Conservation (phyloP, 92 coral and sea anemone species). For the Plumapathes pennacea region DNA sequence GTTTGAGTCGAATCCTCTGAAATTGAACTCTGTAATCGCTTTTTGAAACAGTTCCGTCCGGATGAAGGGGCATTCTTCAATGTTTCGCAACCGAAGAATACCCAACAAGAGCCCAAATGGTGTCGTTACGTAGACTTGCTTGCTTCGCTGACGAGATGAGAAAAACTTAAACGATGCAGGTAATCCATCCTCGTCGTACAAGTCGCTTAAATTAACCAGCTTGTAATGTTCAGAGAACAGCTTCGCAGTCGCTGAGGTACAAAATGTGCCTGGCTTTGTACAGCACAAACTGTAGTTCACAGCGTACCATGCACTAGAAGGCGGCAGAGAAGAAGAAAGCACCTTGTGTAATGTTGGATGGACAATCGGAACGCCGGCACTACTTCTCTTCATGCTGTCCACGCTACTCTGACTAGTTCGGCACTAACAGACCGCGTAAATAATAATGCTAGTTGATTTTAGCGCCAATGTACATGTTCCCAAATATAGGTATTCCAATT, state of each 20-base stretch:
- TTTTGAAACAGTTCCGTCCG: background rate
- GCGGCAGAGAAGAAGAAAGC: background rate
- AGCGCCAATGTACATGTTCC: too few species aligned
- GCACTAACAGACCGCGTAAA: too few species aligned
- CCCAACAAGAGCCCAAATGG: conserved; percentile 17
- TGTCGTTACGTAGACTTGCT: conserved; percentile 12
- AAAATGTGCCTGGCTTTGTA: conserved; percentile 12
- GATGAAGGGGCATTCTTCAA: conserved; percentile 10
- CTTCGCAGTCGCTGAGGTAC: conserved; percentile 13
- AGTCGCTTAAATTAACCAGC: conserved; percentile 1
- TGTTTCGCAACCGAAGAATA: conserved; percentile 11
- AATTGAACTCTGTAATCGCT: background rate
- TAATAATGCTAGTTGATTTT: too few species aligned
- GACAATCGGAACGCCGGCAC: conserved; percentile 6
- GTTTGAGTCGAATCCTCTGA: conserved; percentile 6
- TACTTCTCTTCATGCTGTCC: conserved; percentile 5
- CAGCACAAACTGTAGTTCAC: conserved; percentile 12
- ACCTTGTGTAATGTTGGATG: conserved; percentile 7
- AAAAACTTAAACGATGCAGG: conserved; percentile 14
- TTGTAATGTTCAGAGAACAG: conserved; percentile 5
- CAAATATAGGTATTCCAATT: too few species aligned
- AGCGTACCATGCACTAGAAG: conserved; percentile 2
- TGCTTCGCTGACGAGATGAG: background rate
- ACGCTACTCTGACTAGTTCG: too few species aligned
- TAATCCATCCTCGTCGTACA: conserved; percentile 2